These are phyloP conservation scores for Acanthisitta chloris DNA, from an alignment of 2,113 vertebrate species.

Conservation along the genomic window DNA sequence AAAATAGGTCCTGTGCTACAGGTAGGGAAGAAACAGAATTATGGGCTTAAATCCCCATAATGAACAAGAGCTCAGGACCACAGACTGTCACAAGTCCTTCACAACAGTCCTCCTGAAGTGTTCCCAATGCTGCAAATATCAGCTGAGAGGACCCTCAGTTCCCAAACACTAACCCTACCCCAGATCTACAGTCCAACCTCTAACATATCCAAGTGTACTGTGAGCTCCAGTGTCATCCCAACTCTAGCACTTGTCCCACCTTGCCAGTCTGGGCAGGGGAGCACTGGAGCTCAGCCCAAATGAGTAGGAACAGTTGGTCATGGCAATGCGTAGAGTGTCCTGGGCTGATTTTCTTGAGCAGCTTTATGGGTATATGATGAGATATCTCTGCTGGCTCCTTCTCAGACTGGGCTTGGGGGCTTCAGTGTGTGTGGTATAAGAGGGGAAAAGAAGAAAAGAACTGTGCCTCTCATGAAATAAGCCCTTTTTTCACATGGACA, in stretches of 20 bases:
- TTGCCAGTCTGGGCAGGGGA: not conserved
- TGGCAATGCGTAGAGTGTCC: not conserved
- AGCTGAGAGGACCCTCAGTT: not conserved
- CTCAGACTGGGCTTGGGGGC: not conserved
- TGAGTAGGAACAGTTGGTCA: rapidly evolving
- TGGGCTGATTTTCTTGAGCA: not conserved
- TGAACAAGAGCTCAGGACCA: not conserved
- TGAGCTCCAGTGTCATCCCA: not conserved
- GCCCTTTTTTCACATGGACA: not conserved
- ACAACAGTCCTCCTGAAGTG: not conserved
- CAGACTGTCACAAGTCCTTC: not conserved
- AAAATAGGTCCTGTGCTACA: not conserved
- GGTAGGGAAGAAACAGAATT: not conserved
- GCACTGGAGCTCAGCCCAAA: not conserved
- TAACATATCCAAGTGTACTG: not conserved
- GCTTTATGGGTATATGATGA: rapidly evolving
- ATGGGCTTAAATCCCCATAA: not conserved
- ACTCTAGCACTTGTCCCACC: not conserved
- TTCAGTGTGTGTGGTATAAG: not conserved
- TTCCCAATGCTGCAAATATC: not conserved
- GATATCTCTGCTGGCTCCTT: not conserved
- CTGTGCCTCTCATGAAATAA: not conserved
- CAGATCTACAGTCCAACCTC: not conserved
- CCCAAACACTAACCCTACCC: not conserved
- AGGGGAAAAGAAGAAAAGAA: not conserved